These are phyloP conservation scores for Automeris io DNA, from an alignment of 2,888 invertebrate species.

Conservation along the genomic window DNA sequence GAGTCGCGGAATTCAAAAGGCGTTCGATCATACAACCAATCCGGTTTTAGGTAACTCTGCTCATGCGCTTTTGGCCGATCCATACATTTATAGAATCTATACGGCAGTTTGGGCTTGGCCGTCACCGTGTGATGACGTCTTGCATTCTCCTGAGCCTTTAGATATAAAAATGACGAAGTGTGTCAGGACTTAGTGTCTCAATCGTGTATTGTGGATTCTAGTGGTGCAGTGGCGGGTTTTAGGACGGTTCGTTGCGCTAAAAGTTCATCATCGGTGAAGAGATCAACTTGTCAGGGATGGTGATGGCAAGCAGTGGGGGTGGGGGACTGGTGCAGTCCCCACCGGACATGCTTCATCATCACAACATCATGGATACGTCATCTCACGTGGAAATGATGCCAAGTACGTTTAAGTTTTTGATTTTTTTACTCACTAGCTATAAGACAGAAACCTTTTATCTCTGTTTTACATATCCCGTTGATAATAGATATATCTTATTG, in stretches of 20 bases:
- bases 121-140: slow-evolving; percentile 51
- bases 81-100: slow-evolving; percentile 69
- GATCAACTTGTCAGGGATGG: slow-evolving; percentile 50
- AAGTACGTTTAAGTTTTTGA: slow-evolving; percentile 42
- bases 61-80: slow-evolving; percentile 72
- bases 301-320: slow-evolving; percentile 72
- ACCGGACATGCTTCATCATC: slow-evolving; percentile 72
- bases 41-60: slow-evolving; percentile 34
- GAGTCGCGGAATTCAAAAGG: slow-evolving; percentile 41
- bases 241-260: background rate
- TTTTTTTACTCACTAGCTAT: background rate
- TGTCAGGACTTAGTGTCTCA: slow-evolving; percentile 36
- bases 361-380: slow-evolving; percentile 70
- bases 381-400: slow-evolving; percentile 74
- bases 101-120: slow-evolving; percentile 73
- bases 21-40: slow-evolving; percentile 58
- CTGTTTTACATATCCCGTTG: too few relatives aligned
- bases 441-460: too few relatives aligned
- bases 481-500: too few relatives aligned
- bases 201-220: slow-evolving; percentile 15
- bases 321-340: slow-evolving; percentile 75
- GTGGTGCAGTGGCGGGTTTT: slow-evolving; percentile 6
- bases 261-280: slow-evolving; percentile 1
- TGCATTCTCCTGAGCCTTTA: slow-evolving; percentile 17
- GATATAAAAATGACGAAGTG: slow-evolving; percentile 60